Conservation (phyloP, 2,113 vertebrate species). For the Sinocyclocheilus grahami region DNA sequence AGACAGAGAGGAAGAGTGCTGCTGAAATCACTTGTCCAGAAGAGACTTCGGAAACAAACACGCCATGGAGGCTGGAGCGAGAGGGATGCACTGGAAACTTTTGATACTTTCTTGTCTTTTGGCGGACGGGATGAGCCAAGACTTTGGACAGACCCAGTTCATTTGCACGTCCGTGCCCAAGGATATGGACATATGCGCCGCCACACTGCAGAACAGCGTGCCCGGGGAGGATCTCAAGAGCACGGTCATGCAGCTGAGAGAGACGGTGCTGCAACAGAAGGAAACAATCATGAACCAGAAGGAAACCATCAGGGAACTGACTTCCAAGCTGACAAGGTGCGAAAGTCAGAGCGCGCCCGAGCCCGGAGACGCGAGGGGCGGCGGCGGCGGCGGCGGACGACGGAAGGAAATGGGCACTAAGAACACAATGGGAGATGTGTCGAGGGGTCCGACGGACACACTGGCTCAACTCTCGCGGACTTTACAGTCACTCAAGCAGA, state of each 20-base stretch:
- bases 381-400: slow-evolving; percentile 60
- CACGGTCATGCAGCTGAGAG: slow-evolving; percentile 91
- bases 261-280: slow-evolving; percentile 95
- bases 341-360: slow-evolving; percentile 87
- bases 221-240: slow-evolving; percentile 86
- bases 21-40: background rate
- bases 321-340: slow-evolving; percentile 90
- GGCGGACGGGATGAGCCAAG: slow-evolving; percentile 76
- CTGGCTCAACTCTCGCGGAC: slow-evolving; percentile 94
- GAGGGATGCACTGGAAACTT: slow-evolving; percentile 74
- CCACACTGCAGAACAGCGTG: slow-evolving; percentile 84
- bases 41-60: slow-evolving; percentile 5
- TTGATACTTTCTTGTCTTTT: slow-evolving; percentile 74
- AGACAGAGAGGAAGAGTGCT: background rate
- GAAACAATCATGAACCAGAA: slow-evolving; percentile 97
- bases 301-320: slow-evolving; percentile 94
- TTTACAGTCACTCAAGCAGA: slow-evolving; percentile 91
- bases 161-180: slow-evolving; percentile 96
- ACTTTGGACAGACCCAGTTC: slow-evolving; percentile 91
- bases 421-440: slow-evolving; percentile 95
- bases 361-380: slow-evolving; percentile 74
- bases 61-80: slow-evolving; percentile 63
- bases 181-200: slow-evolving; percentile 93
- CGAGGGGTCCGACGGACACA: slow-evolving; percentile 88
- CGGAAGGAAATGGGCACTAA: slow-evolving; percentile 83